phyloP scores from a whole-genome alignment of 2,888 invertebrate genomes.

The Polymixis flavicincta region DNA sequence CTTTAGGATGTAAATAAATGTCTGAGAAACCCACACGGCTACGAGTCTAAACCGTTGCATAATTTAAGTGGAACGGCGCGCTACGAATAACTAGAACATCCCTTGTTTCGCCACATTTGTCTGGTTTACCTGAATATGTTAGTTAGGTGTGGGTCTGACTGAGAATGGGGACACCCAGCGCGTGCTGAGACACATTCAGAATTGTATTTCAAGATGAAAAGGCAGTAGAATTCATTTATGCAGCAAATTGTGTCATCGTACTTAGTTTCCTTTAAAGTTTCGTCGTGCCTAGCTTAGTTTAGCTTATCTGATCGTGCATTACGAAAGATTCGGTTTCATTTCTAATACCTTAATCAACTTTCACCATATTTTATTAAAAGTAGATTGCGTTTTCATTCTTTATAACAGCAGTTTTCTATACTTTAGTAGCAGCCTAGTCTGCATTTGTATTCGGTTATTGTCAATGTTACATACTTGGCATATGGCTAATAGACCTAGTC shows the following conservation, averaged over 20 bases:
- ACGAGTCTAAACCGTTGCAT: slow-evolving; percentile 57
- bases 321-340: neutral
- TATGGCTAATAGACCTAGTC: no score
- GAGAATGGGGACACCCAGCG: slow-evolving; percentile 26
- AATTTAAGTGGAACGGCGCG: slow-evolving; percentile 60
- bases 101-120: slow-evolving; percentile 62
- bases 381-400: neutral
- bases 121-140: slow-evolving; percentile 61
- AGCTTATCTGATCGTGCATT: neutral
- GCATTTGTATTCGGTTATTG: neutral
- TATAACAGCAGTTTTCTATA: no score
- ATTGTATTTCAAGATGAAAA: slow-evolving; percentile 49
- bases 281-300: neutral
- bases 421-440: neutral
- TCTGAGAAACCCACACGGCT: slow-evolving; percentile 32
- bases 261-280: slow-evolving; percentile 27
- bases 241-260: slow-evolving; percentile 24
- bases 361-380: neutral
- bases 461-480: no score
- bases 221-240: slow-evolving; percentile 19
- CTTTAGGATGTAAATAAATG: slow-evolving; percentile 60
- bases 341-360: neutral
- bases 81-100: slow-evolving; percentile 55
- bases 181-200: slow-evolving; percentile 7
- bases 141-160: slow-evolving; percentile 35